These are phyloP conservation scores for Halictus quadricinctus DNA, from an alignment of 2,888 invertebrate genomes.

Conservation along the genomic window DNA sequence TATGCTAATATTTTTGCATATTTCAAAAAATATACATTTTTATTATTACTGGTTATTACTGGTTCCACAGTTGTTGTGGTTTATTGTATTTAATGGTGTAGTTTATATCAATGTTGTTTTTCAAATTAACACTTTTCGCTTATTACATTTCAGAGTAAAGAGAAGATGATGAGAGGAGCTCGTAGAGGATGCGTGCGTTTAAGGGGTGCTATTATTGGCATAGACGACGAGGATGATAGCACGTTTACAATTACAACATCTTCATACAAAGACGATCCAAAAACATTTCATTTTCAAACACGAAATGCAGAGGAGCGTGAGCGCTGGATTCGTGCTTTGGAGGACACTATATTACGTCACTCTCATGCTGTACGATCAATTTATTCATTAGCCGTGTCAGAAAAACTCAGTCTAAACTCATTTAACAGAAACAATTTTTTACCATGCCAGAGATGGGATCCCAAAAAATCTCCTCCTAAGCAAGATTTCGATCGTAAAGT, in stretches of 20 bases:
- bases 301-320: conserved; percentile 97
- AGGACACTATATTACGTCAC: conserved; percentile 96
- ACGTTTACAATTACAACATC: conserved; percentile 96
- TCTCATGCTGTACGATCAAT: conserved; percentile 84
- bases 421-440: not conserved
- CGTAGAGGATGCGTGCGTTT: conserved; percentile 98
- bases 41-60: not conserved
- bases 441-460: conserved; percentile 83
- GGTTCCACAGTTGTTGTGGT: not conserved
- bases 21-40: not conserved
- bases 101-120: not conserved
- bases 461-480: conserved; percentile 84
- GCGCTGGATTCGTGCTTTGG: conserved; percentile 97
- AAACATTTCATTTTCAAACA: conserved; percentile 99
- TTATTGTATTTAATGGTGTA: not conserved
- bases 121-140: not conserved
- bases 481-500: conserved; percentile 92
- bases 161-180: conserved; percentile 99
- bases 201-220: conserved; percentile 98
- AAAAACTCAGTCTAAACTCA: not conserved
- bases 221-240: conserved; percentile 99
- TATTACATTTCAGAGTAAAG: conserved; percentile 91
- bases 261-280: conserved; percentile 91
- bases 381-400: not conserved
- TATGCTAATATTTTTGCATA: not conserved